Evolutionary conservation across 2,113 vertebrate species (phyloP).

Genomic region (Carettochelys insculpta): DNA sequence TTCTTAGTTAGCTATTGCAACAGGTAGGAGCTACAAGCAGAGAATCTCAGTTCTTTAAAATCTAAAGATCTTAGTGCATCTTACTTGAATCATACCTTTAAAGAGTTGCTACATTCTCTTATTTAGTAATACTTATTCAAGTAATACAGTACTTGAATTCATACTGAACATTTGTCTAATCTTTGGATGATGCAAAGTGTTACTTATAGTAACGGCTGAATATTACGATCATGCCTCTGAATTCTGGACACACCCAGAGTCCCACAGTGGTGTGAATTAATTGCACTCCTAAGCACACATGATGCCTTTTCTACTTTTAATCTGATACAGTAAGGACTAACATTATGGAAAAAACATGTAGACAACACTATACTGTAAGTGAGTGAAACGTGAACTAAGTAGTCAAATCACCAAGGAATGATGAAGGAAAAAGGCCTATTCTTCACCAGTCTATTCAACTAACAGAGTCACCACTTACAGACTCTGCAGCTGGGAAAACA

Average conservation of each 20-base stretch:
- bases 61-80: neutral
- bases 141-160: neutral
- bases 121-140: neutral
- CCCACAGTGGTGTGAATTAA: neutral
- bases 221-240: neutral
- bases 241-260: rapidly evolving
- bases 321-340: neutral
- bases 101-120: neutral
- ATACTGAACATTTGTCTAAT: neutral
- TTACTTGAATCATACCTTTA: neutral
- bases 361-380: neutral
- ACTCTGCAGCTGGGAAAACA: slow-evolving; percentile 51
- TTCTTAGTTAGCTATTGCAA: neutral
- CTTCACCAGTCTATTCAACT: slow-evolving; percentile 15
- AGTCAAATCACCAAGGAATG: slow-evolving; percentile 8
- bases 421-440: slow-evolving; percentile 1
- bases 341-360: neutral
- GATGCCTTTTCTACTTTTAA: neutral
- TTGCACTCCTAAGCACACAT: neutral
- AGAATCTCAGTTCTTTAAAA: slow-evolving; percentile 19
- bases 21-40: neutral
- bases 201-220: neutral
- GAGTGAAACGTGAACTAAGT: slow-evolving; percentile 12
- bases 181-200: neutral
- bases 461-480: neutral